Evolutionary conservation across 2,797 vertebrate genomes (phyloP), one percentile per base, ranked within the genome.

Genomic region (Notolabrus celidotus): DNA sequence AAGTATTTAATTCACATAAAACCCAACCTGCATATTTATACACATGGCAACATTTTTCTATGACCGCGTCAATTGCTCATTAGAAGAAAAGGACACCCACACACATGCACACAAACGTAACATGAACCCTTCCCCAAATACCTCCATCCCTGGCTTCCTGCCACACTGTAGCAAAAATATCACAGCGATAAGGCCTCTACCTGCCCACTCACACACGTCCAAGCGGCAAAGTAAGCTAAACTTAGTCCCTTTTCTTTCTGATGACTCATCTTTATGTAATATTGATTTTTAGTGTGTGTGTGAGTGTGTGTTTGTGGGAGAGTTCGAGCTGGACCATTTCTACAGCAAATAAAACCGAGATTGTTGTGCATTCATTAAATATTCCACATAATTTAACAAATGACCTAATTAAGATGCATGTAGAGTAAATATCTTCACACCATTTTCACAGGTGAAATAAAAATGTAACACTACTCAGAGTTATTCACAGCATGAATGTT

Each of bases 251-350:
- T 46, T 49, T 52, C 68, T 77, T 72, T 74, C 56, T 74, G 80
- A 74, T 89, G 89, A 89, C 84, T 90, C 87, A 90, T 84, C 73
- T 82, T 91, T 91, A 91, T 80, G 77, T 90, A 91, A 92, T 87
- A 80, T 81, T 73, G 75, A 77, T 81, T 79, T 76, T 29, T 11
- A 4, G 55, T 5, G 10, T 25, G 22, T 69, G 19, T 53, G 67
- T 56, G 46, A 45, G 64, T 54, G 39, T 41, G 33, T 43, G 62
- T 54, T 76, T 66, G 59, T 77, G 79, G 56, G 79, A 61, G 55
- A 59, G 63, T 54, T 27, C 39, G 36, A 55, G 54, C 25, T 43
- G 25, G 23, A 46, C 1, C 16, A 5, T 63, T 33, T 65, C 38
- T 22, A 10, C 19, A 25, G 15, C 33, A 64, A 49, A 60, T 39